Conservation (phyloP, 1,140 invertebrate species). For the Bilobella aurantiaca region DNA sequence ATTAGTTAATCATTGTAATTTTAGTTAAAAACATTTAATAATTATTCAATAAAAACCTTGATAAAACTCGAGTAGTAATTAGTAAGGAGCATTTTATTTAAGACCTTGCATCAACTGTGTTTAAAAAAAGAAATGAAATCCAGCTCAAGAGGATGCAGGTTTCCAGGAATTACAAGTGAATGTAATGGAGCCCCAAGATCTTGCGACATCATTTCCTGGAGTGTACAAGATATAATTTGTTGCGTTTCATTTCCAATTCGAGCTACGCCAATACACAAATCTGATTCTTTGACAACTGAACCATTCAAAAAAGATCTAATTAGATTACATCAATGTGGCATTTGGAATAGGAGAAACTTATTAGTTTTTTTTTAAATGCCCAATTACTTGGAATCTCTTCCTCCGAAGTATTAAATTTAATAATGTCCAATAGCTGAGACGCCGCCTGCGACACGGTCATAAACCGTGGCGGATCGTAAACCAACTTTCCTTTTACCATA, state of each 20-base stretch:
- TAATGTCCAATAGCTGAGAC: constrained; percentile 65
- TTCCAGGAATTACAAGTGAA: constrained; percentile 75
- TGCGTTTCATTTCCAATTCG: constrained; percentile 78
- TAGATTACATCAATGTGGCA: neutral
- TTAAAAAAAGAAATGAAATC: constrained; percentile 60
- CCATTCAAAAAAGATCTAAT: neutral
- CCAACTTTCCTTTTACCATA: constrained; percentile 73
- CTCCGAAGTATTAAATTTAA: constrained; percentile 42
- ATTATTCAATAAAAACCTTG: too few relatives aligned
- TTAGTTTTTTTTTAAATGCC: neutral
- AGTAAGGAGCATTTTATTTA: too few relatives aligned
- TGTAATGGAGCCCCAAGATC: constrained; percentile 86
- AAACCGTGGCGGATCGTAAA: constrained; percentile 87
- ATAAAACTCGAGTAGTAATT: too few relatives aligned
- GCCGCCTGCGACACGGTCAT: constrained; percentile 82
- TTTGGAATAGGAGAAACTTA: neutral
- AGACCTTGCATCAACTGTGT: too few relatives aligned
- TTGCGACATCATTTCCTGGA: constrained; percentile 59
- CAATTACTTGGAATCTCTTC: neutral
- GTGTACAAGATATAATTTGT: constrained; percentile 58
- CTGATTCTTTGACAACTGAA: constrained; percentile 44
- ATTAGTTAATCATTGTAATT: too few relatives aligned
- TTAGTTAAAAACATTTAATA: too few relatives aligned
- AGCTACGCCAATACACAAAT: constrained; percentile 70
- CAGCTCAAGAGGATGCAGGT: constrained; percentile 79